Base-by-base conservation (phyloP, 2,113 vertebrate species). In the Romanogobio albipinnatus region DNA sequence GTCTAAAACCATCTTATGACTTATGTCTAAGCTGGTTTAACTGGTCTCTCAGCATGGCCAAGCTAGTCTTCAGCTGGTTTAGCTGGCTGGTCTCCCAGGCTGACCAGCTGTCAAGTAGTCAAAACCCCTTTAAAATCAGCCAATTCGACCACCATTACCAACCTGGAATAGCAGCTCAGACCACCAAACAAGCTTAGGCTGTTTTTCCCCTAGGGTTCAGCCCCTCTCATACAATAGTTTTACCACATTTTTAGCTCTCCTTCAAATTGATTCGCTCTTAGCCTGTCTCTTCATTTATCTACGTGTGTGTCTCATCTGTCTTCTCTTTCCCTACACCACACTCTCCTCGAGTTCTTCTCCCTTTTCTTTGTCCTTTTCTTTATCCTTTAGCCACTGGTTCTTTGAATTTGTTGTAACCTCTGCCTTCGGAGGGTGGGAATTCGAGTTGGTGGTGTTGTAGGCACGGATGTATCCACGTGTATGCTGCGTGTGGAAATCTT, bases 341-440 rank as follows among this genome's bases (percentile, higher is more conserved):
- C 88, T 90, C 82, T 90, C 89, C 33, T 90, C 89, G 81, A 90
- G 81, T 76, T 88, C 86, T 29, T 88, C 88, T 24, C 74, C 77
- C 49, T 85, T 87, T 10, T 80, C 64, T 29, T 76, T 73, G 9
- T 76, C 74, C 22, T 84, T 87, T 61, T 74, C 83, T 26, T 68
- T 81, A 43, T 82, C 71, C 68, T 82, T 88, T 43, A 81, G 61
- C 49, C 78, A 47, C 58, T 74, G 68, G 7, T 64, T 39, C 59
- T 49, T 75, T 78, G 62, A 73, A 49, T 76, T 39, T 5, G 33
- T 75, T 58, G 62, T 45, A 39, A 17, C 58, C 17, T 24, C 73
- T 22, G 29, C 74, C 49, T 22, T 64, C 19, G 59, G 71, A 45
- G 24, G 71, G 81, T 64, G 59, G 75, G 76, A 74, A 78, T 87